phyloP scores from a whole-genome alignment of 2,888 invertebrate genomes.

The Seira musarum region DNA sequence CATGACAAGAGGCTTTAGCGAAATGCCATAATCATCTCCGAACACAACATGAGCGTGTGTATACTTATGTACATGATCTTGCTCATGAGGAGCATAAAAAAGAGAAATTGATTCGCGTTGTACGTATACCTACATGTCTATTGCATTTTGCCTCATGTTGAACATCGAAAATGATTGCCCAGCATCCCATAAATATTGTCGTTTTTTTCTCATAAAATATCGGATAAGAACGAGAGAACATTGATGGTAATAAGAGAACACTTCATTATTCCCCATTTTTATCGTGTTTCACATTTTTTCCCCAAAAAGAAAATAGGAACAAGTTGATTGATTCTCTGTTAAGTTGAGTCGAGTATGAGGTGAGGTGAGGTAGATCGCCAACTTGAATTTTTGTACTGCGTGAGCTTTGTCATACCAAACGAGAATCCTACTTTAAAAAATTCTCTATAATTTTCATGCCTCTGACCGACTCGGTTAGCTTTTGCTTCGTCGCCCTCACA shows the following conservation, averaged over 20 bases:
- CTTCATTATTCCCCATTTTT: slow-evolving; percentile 7
- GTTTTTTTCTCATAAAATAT: slow-evolving; percentile 7
- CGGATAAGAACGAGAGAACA: background rate
- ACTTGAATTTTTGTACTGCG: too few relatives aligned
- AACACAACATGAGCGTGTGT: slow-evolving; percentile 4
- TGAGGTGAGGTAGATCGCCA: too few relatives aligned
- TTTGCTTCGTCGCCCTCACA: too few relatives aligned
- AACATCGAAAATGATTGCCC: background rate
- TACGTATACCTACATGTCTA: too few relatives aligned
- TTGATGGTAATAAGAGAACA: background rate
- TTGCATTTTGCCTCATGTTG: background rate
- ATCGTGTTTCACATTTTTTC: slow-evolving; percentile 8
- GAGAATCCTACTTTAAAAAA: too few relatives aligned
- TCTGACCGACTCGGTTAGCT: too few relatives aligned
- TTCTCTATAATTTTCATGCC: too few relatives aligned
- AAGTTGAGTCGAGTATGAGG: background rate
- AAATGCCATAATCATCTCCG: background rate
- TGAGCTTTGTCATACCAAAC: too few relatives aligned
- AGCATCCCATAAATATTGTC: slow-evolving; percentile 10
- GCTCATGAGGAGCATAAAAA: too few relatives aligned
- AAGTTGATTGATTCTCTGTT: slow-evolving; percentile 8
- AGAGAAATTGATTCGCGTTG: background rate
- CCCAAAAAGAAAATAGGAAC: background rate
- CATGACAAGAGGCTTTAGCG: too few relatives aligned
- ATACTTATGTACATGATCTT: background rate